Evolutionary conservation across 2,113 vertebrate species (phyloP).

Genomic region (Apus apus): DNA sequence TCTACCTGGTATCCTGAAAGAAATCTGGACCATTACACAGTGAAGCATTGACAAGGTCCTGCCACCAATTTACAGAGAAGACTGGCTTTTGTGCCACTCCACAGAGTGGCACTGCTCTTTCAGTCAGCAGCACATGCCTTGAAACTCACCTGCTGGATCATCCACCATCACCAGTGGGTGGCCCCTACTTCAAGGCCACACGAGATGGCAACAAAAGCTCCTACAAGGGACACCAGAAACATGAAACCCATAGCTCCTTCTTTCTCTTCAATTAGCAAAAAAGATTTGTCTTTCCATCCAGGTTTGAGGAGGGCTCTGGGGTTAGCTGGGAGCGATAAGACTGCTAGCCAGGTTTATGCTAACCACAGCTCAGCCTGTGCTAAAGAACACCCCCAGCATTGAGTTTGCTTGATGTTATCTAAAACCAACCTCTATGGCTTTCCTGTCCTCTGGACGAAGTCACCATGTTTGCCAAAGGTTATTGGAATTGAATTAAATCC

Average conservation of each 20-base stretch:
- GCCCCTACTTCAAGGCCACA: neutral
- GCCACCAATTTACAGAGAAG: neutral
- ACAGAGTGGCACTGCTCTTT: neutral
- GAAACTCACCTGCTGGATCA: neutral
- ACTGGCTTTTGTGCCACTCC: neutral
- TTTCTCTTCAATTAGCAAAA: neutral
- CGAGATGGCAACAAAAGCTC: neutral
- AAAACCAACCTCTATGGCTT: neutral
- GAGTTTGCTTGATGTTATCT: neutral
- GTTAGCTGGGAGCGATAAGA: neutral
- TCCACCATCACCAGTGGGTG: too few species aligned
- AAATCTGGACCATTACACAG: neutral
- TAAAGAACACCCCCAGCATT: fast-evolving
- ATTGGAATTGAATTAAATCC: neutral
- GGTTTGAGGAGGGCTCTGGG: neutral
- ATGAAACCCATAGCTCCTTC: neutral
- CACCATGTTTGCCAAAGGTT: neutral
- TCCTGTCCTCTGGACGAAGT: neutral
- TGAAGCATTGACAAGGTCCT: neutral
- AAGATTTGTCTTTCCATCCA: neutral
- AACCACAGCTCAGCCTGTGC: neutral
- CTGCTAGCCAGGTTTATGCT: neutral
- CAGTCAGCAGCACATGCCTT: neutral
- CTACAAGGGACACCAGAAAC: neutral
- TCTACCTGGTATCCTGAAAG: neutral